A percentile compares a stretch with the other conserved stretches of the same genome.
Conservation (phyloP, 2,113 vertebrate species). For the Orcinus orca region DNA sequence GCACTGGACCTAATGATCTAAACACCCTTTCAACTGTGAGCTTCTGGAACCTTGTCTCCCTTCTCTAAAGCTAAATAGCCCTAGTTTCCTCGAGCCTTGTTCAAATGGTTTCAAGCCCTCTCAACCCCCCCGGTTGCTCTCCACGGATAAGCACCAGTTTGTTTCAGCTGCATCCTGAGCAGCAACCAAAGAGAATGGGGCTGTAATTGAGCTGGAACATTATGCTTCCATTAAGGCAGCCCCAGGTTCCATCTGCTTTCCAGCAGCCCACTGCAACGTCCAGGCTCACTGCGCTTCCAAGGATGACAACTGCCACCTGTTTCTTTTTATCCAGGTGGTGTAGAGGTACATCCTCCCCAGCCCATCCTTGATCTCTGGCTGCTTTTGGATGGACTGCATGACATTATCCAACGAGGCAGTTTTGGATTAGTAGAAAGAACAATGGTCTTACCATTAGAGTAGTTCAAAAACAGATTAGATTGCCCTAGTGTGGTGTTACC, state of each 20-base stretch:
- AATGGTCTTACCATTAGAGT: background rate
- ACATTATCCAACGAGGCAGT: background rate
- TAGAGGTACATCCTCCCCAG: background rate
- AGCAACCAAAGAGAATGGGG: background rate
- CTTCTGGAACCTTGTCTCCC: background rate
- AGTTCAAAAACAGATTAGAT: background rate
- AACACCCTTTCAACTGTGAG: background rate
- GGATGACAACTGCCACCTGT: no score
- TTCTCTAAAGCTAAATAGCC: background rate
- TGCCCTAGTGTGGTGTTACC: no score
- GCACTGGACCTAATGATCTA: background rate
- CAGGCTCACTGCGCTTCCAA: fast-evolving
- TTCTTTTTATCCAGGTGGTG: fast-evolving
- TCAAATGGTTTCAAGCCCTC: background rate
- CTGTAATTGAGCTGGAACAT: background rate
- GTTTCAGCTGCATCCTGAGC: background rate
- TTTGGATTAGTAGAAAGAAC: background rate
- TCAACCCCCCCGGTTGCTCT: background rate
- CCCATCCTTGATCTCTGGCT: background rate
- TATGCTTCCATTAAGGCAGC: background rate
- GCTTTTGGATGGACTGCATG: background rate
- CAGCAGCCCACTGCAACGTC: background rate
- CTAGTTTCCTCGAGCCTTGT: background rate
- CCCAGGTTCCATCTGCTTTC: background rate
- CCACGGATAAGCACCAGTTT: background rate